These are phyloP conservation scores for Xenopus tropicalis DNA, from an alignment of 2,113 vertebrate genomes.

Conservation along the genomic window UCB_Xtro_10.0 CM004447.2:12441501-12442000, in stretches of 20 bases:
- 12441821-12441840: constrained; percentile 78
- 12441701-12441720: constrained; percentile 98
- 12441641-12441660: constrained; percentile 79
- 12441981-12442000: constrained; percentile 13
- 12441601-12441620: constrained; percentile 62
- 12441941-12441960: constrained; percentile 92
- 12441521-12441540: constrained; percentile 58
- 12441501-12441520: constrained; percentile 35
- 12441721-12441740: constrained; percentile 98
- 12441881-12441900: constrained; percentile 97
- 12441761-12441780: constrained; percentile 88
- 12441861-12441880: constrained; percentile 84
- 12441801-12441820: constrained; percentile 83
- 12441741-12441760: constrained; percentile 93
- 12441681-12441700: constrained; percentile 88
- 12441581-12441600: constrained; percentile 64
- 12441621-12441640: constrained; percentile 78
- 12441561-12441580: constrained; percentile 52
- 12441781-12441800: constrained; percentile 72
- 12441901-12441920: constrained; percentile 94
- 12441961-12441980: constrained; percentile 46
- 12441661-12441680: constrained; percentile 69
- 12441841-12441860: constrained; percentile 89
- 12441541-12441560: constrained; percentile 51
- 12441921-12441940: constrained; percentile 98